These are phyloP conservation scores for Sebastes matsubarae DNA, from an alignment of 2,797 vertebrate genomes.

Conservation along the genomic window DNA sequence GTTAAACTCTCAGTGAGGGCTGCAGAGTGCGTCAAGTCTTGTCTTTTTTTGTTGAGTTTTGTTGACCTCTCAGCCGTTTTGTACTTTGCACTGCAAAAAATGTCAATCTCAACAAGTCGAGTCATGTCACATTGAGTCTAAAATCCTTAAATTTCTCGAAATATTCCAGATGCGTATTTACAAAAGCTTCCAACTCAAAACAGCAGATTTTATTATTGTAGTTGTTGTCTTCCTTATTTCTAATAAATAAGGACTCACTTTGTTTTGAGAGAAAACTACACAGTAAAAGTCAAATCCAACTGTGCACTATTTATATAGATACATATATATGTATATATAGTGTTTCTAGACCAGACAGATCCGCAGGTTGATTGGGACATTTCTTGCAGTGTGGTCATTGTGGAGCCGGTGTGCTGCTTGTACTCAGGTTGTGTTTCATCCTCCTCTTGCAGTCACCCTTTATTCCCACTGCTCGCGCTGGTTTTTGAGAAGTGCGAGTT, in stretches of 20 bases:
- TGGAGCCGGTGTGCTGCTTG: conserved; percentile 64
- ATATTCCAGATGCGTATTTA: conserved; percentile 14
- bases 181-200: neutral
- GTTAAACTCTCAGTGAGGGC: neutral
- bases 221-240: neutral
- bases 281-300: neutral
- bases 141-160: conserved; percentile 2
- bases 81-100: conserved; percentile 61
- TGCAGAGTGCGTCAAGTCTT: neutral
- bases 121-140: conserved; percentile 1
- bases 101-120: conserved; percentile 40
- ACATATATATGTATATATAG: too few relatives aligned
- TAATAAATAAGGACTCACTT: neutral
- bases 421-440: conserved; percentile 80
- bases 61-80: conserved; percentile 45
- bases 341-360: neutral
- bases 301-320: neutral
- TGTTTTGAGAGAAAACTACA: neutral
- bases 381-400: conserved; percentile 68
- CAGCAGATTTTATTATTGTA: neutral
- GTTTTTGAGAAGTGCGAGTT: conserved; percentile 99
- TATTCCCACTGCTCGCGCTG: conserved; percentile 99
- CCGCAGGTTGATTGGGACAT: conserved; percentile 31
- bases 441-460: conserved; percentile 94
- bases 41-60: conserved; percentile 39